A percentile compares a stretch with the other conserved stretches of the same genome.
These are phyloP conservation scores for Enteromius mattozi DNA, from an alignment of 2,797 vertebrate genomes.

Conservation along the genomic window DNA sequence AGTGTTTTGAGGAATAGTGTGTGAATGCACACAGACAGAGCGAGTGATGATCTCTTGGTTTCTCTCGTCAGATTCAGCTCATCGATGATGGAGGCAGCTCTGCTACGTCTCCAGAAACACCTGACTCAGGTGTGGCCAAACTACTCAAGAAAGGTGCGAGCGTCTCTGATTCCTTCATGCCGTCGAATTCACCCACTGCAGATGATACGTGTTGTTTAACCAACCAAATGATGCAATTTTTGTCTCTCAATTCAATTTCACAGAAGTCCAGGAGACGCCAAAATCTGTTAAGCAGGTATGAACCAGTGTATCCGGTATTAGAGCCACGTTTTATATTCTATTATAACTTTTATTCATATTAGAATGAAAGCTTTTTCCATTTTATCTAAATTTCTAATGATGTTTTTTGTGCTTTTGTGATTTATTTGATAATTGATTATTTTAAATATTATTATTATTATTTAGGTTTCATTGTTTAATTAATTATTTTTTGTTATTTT, in stretches of 20 bases:
- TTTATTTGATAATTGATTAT: too few relatives aligned
- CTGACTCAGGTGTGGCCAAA: constrained; percentile 54
- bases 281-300: constrained; percentile 55
- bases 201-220: not conserved
- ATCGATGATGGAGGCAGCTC: constrained; percentile 60
- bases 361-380: too few relatives aligned
- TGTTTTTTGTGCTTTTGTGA: too few relatives aligned
- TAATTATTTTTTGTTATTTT: too few relatives aligned
- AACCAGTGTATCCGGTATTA: not conserved
- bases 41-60: not conserved
- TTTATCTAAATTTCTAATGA: too few relatives aligned
- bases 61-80: constrained; percentile 54
- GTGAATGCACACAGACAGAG: not conserved
- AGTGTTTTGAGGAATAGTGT: not conserved
- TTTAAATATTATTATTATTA: too few relatives aligned
- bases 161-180: not conserved
- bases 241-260: not conserved
- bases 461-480: too few relatives aligned
- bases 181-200: not conserved
- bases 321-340: not conserved
- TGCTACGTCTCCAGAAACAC: constrained; percentile 58
- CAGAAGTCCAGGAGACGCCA: constrained; percentile 51
- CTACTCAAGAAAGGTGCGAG: constrained; percentile 53
- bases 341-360: not conserved
- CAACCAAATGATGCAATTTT: not conserved